Base-by-base conservation (phyloP, 2,113 vertebrate species). In the Austrofundulus limnaeus region DNA sequence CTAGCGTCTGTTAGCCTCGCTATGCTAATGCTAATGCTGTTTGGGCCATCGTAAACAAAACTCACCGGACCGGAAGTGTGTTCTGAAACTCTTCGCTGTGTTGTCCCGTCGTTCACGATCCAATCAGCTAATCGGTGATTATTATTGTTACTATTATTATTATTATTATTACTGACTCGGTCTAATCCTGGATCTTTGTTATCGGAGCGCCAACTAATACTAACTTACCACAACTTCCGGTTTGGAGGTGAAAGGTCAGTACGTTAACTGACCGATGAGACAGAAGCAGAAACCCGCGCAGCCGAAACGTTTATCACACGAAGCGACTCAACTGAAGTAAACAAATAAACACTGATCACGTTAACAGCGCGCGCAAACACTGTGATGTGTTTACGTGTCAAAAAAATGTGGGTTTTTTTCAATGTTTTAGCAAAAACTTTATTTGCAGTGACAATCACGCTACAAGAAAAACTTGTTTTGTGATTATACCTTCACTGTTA, bases 161-260 rank as follows among this genome's bases (percentile, higher is more conserved):
- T n/a, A n/a, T n/a, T n/a, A n/a, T n/a, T n/a, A n/a, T n/a, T 15
- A 21, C 14, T 15, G 24, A 25, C 57, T 3, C 2, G 5, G 4
- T 13, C 9, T 1, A 28, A 45, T 17, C n/a, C 11, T 37, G 7
- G 45, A 67, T 21, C 48, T 63, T 66, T 70, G 57, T 53, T 51
- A 3, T 11, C 24, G 12, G 59, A 31, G 21, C 25, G 15, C 24
- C 45, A 62, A 6, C 52, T 67, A 10, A 7, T 14, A 20, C 20
- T 45, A 48, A 23, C 39, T 5, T 5, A 53, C 16, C 24, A 77
- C 56, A 43, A 72, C 74, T 78, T 88, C 82, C 78, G 78, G 70
- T 64, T 64, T n/a, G 13, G 51, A 19, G 31, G 51, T 54, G 31
- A 38, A 19, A 54, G 51, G 51, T 54, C 51, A 14, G 16, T 15